phyloP scores from a whole-genome alignment of 2,888 invertebrate genomes.

The Parasteatoda lunata region DNA sequence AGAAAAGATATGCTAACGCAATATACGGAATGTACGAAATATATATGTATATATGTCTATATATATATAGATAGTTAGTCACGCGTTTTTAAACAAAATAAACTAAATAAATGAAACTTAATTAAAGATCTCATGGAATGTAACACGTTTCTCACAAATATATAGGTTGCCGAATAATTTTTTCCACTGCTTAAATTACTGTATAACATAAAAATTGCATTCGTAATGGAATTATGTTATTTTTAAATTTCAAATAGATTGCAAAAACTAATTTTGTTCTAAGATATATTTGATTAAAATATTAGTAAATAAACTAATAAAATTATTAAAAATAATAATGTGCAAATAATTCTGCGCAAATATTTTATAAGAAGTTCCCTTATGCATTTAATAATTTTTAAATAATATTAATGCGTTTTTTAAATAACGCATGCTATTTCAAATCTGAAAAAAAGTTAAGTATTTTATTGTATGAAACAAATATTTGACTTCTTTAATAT shows the following conservation, averaged over 20 bases:
- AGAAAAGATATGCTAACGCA: conserved; percentile 60
- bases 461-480: too few relatives aligned
- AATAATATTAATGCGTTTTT: too few relatives aligned
- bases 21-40: conserved; percentile 64
- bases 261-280: not conserved
- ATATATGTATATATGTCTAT: conserved; percentile 61
- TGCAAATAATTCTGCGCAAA: too few relatives aligned
- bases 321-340: too few relatives aligned
- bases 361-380: too few relatives aligned
- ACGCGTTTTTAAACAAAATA: conserved; percentile 48
- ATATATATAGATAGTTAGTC: conserved; percentile 28
- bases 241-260: conserved; percentile 11
- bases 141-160: conserved; percentile 8
- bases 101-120: conserved; percentile 43
- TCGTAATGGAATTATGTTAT: not conserved
- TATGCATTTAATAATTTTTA: too few relatives aligned
- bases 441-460: too few relatives aligned
- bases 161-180: conserved; percentile 6
- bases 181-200: conserved; percentile 31
- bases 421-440: too few relatives aligned
- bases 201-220: conserved; percentile 15
- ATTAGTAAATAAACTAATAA: too few relatives aligned
- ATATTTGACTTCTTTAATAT: too few relatives aligned
- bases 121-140: conserved; percentile 44
- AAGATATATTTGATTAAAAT: too few relatives aligned